Base-by-base conservation (phyloP, 2,113 vertebrate species). In the Myocastor coypus region DNA sequence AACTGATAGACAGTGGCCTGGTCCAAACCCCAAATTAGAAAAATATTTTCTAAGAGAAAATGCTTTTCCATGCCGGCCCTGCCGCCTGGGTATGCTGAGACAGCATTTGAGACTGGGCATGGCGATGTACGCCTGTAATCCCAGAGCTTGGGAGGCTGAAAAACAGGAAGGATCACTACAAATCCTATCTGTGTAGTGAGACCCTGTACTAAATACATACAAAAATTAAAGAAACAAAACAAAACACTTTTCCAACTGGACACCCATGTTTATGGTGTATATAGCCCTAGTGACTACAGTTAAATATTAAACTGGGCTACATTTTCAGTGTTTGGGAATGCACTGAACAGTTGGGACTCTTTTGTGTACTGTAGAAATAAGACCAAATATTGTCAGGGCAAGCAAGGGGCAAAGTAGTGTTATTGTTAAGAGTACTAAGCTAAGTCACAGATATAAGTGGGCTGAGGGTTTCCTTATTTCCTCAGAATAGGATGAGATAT, bases 311-410 rank as follows among this genome's bases (percentile, higher is more conserved):
- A 64, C n/a, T 46, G 42, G 5, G 17, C 34, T 83, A 46, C 3
- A 34, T 82, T 59, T 94, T 80, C 75, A 95, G 10, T 63, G 30
- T 90, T 90, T 87, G n/a, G 16, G 34, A 92, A 81, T 50, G 52
- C 17, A n/a, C 0, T 89, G 66, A 92, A 42, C 69, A 92, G 50
- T 82, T 93, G n/a, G 84, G 32, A 87, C 57, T 92, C 34, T 50
- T 13, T 20, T 46, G 22, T 82, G 17, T 80, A 57, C 42, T 83
- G 55, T 9, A 93, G 37, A 93, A 93, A 86, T 32, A 57, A 93
- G 52, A 63, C 30, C n/a, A 9, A 85, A 71, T 20, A 86, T 61
- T n/a, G 57, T 93, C 40, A 55, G 14, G 91, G 30, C 3, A 89
- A 94, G 55, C 78, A 92, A 42, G 28, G 28, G 46, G 7, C 37